Evolutionary conservation across 1,140 invertebrate genomes (phyloP), one percentile per base, ranked within the genome.

Genomic region (Aphaenogaster rudis): DNA sequence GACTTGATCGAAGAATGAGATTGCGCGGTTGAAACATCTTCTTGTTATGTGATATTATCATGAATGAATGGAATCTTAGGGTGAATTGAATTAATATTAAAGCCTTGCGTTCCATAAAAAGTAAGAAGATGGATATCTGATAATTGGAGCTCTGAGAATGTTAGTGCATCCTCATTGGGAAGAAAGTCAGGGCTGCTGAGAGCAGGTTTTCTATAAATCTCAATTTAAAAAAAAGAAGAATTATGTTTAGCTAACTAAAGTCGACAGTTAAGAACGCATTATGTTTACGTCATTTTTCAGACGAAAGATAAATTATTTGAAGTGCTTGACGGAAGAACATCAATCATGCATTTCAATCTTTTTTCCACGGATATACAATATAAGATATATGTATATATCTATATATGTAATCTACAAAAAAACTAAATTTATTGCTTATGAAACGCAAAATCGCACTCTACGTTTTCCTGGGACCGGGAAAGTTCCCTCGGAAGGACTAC

Each of bases 31-130:
- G 21, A 77, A 57, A 28, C 21, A 42, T 59, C 17, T 72, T 52
- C 15, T 11, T 28, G 21, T 61, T 64, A 39, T 5, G 33, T 13
- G 33, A 11, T 66, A 6, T 66, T 13, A 33, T 64, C 45, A 66
- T 15, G 77, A 57, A 50, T 79, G 17, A 66, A 50, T 66, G 17
- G 15, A 61, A 63, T 63, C 57, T 15, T 17, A 78, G 42, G 61
- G 11, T 79, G 77, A 66, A 79, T 66, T 66, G 3, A 79, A 79
- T 79, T 79, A 78, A 78, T 13, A 48, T 45, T 33, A 33, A 78
- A 77, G 15, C 17, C 28, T n/a, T 13, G 28, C 42, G 42, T 78
- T 79, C 45, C 61, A 21, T 79, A 66, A 64, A 79, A 36, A 79
- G 17, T 66, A 66, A 79, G 15, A n/a, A 66, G 61, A 66, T 66